These are phyloP conservation scores for Napeogenes sylphis DNA, from an alignment of 2,888 invertebrate species.

Conservation along the genomic window DNA sequence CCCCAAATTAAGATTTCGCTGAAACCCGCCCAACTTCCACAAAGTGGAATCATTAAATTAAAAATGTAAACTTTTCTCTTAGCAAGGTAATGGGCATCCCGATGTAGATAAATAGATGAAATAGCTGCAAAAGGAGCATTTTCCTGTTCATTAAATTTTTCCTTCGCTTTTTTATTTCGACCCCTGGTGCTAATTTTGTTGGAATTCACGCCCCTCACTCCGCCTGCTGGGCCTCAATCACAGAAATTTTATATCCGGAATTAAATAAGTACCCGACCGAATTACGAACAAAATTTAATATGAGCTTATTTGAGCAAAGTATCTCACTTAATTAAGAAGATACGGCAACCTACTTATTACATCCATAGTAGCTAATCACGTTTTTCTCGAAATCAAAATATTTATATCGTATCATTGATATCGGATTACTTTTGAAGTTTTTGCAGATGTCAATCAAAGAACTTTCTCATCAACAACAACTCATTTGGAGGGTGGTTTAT, in stretches of 20 bases:
- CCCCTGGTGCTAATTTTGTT: conserved; percentile 79
- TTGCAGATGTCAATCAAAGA: conserved; percentile 58
- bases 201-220: conserved; percentile 78
- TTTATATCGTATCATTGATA: conserved; percentile 24
- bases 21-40: conserved; percentile 79
- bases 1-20: conserved; percentile 78
- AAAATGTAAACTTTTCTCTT: conserved; percentile 80
- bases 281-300: conserved; percentile 73
- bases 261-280: conserved; percentile 77
- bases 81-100: conserved; percentile 79
- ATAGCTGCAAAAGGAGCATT: conserved; percentile 79
- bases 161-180: conserved; percentile 78
- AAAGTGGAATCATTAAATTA: conserved; percentile 80
- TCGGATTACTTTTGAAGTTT: conserved; percentile 27
- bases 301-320: conserved; percentile 64
- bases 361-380: conserved; percentile 20
- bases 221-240: conserved; percentile 77
- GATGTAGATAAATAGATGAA: conserved; percentile 79
- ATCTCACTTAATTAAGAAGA: conserved; percentile 65
- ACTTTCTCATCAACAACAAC: conserved; percentile 67
- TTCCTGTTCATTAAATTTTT: conserved; percentile 80
- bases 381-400: conserved; percentile 17
- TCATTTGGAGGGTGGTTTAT: conserved; percentile 71
- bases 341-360: conserved; percentile 41
- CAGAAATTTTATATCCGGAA: conserved; percentile 79